Conservation (phyloP, 2,888 invertebrate genomes). For the Ferdinandea cuprea region DNA sequence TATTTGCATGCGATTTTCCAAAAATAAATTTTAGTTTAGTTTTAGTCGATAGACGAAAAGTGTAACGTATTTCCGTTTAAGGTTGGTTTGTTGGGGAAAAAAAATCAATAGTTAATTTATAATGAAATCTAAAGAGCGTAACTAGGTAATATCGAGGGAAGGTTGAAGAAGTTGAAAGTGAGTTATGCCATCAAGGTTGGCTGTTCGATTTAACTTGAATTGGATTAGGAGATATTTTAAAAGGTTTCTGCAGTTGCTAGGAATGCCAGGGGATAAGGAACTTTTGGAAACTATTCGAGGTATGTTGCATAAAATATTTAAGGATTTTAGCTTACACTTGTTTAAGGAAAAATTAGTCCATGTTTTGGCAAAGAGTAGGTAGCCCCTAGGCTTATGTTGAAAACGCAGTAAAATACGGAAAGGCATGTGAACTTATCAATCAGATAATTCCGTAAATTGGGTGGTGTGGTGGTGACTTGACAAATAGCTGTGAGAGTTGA, state of each 20-base stretch:
- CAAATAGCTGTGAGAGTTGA: too few relatives aligned
- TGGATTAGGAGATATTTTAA: not conserved
- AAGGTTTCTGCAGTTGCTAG: not conserved
- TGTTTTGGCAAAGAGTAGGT: too few relatives aligned
- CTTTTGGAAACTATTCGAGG: too few relatives aligned
- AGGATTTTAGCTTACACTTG: too few relatives aligned
- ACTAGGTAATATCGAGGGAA: not conserved
- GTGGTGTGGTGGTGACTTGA: too few relatives aligned
- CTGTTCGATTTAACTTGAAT: slow-evolving; percentile 3
- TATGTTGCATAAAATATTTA: too few relatives aligned
- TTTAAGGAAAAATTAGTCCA: too few relatives aligned
- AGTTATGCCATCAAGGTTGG: slow-evolving; percentile 8
- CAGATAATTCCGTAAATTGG: too few relatives aligned
- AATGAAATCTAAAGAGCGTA: slow-evolving; percentile 35
- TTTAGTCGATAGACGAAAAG: slow-evolving; percentile 44
- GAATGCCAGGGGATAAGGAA: not conserved
- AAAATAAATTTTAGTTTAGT: slow-evolving; percentile 49
- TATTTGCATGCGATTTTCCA: slow-evolving; percentile 49
- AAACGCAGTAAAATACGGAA: too few relatives aligned
- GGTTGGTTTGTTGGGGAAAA: not conserved
- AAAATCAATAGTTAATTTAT: slow-evolving; percentile 69
- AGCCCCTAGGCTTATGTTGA: too few relatives aligned
- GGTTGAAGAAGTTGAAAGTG: not conserved
- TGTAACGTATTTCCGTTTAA: slow-evolving; percentile 1
- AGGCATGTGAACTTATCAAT: too few relatives aligned